Evolutionary conservation across 2,113 vertebrate species (phyloP).

Genomic region (Python bivittatus): DNA sequence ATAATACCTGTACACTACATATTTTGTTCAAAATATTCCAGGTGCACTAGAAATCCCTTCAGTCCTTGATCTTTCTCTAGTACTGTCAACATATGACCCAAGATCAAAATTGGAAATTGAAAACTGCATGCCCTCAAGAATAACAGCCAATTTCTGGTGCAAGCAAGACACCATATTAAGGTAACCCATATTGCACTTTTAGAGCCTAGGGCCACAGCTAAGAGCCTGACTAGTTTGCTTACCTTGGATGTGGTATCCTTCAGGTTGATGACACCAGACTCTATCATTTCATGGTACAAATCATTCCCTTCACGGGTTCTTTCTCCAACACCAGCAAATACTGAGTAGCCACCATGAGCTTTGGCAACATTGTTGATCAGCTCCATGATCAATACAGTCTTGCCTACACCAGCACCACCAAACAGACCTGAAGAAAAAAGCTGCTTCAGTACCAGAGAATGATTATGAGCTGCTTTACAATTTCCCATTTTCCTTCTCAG

Average conservation of each 20-base stretch:
- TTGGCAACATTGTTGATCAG: constrained; percentile 98
- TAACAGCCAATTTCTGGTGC: background rate
- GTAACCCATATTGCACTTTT: background rate
- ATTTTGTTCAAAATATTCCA: background rate
- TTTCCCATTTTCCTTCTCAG: constrained; percentile 72
- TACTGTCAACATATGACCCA: background rate
- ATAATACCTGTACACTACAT: background rate
- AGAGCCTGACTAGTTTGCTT: rapidly evolving
- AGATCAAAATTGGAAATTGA: background rate
- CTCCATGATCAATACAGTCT: constrained; percentile 98
- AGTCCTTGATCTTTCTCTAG: background rate
- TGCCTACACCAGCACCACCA: constrained; percentile 94
- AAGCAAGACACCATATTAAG: background rate
- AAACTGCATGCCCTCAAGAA: background rate
- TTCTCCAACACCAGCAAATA: constrained; percentile 96
- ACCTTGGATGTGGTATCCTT: constrained; percentile 98
- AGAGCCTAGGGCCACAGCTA: background rate
- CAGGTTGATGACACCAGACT: constrained; percentile 98
- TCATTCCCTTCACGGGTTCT: constrained; percentile 96
- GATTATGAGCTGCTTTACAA: background rate
- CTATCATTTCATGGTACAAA: constrained; percentile 98
- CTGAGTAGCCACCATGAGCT: constrained; percentile 96
- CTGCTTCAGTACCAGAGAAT: background rate
- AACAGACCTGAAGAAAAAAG: constrained; percentile 81
- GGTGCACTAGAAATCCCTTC: background rate